Evolutionary conservation across 2,113 vertebrate genomes (phyloP), one percentile per base, ranked within the genome.

Genomic region (Hiodon tergisus): DNA sequence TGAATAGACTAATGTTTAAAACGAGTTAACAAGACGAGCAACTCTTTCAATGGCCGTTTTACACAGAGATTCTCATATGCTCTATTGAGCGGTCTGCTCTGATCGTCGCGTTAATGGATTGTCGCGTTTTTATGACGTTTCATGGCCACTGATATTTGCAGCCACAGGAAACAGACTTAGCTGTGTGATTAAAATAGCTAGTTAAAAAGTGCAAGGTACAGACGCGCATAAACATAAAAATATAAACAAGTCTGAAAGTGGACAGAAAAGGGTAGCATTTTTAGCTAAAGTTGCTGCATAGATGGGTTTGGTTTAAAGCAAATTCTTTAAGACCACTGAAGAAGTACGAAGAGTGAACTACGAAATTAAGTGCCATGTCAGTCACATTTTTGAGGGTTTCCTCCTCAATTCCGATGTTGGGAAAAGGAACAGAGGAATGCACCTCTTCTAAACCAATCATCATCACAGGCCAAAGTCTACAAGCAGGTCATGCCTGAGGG

Each of bases 231-330:
- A 72, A 69, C 10, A 67, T 61, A 65, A 65, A 16, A 65, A 71
- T 11, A 57, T 58, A 70, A 31, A 31, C 31, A 31, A 31, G 31
- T 31, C 16, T 63, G 52, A 65, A 77, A 87, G 82, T 88, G 60
- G 60, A 52, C 57, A 63, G 16, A 85, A 86, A 89, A 94, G 86
- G 89, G 93, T 94, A 94, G 93, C 91, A 87, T 93, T 77, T 72
- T 75, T 94, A 94, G 91, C 92, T 90, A 91, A 91, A 88, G 93
- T 91, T 89, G 94, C 95, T 98, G 96, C 97, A 99, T 98, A 98
- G 96, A 95, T 96, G 92, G 95, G 94, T 93, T 95, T 95, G 93
- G 93, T 94, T 94, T 94, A 95, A 96, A 96, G 94, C 94, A 86
- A 95, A 92, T 85, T 94, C 90, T 88, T 92, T 76, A 79, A 86